Base-by-base conservation (phyloP, 2,888 invertebrate genomes). In the Ametastegia equiseti region DNA sequence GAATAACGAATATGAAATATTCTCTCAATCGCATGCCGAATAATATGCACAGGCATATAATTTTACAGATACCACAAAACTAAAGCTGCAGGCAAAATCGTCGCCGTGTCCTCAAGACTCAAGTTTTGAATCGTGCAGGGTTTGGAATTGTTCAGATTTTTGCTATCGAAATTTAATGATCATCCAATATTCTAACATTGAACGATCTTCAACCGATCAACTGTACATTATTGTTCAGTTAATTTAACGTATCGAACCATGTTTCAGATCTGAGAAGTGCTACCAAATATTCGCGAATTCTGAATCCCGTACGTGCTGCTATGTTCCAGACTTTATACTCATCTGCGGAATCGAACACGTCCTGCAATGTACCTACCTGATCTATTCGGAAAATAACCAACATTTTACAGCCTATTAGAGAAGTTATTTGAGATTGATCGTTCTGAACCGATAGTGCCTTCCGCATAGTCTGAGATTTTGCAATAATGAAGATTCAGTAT, bases 321-420 rank as follows among this genome's bases (percentile, higher is more conserved):
- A 7, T 36, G n/a, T 65, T n/a, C 19, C 6, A 65, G 19, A 65
- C 13, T 65, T 6, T 19, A 36, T 39, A 65, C 36, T 39, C 15
- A 65, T 60, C 36, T 36, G 65, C 39, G n/a, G 65, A 36, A 65
- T 65, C 36, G 6, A 36, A 19, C 65, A 65, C 36, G 65, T 36
- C n/a, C n/a, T n/a, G 30, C 65, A 36, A 13, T 33, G 2, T 33
- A 36, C 6, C 13, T 30, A n/a, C 33, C 7, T 54, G 27, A 19
- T 60, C 30, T 39, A 11, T 36, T 36, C 19, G 3, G 4, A 39
- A 65, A 19, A n/a, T 39, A 67, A 39, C n/a, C 19, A 19, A 63
- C 1, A 63, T 63, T 11, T 42, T 9, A 42, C 54, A 67, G 19
- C 67, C 36, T 39, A 3, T 9, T 19, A 39, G 39, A 9, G 23